These are phyloP conservation scores for Basileuterus tristriatus DNA, from an alignment of 2,797 vertebrate genomes.

Conservation along the genomic window DNA sequence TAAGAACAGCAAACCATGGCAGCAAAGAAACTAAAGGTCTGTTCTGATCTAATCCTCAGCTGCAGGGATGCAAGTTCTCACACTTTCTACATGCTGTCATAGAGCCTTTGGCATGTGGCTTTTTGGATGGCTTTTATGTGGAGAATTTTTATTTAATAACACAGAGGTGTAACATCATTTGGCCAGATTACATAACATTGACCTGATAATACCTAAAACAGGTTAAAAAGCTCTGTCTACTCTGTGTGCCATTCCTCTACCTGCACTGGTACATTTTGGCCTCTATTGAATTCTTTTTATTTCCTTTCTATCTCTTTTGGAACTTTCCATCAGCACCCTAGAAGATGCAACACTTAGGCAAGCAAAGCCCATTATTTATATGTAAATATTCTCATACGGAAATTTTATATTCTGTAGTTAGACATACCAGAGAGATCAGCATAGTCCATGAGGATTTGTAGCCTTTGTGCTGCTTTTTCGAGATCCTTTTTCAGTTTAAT, in stretches of 20 bases:
- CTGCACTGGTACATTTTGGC: neutral
- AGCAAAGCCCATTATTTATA: neutral
- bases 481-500: conserved; percentile 81
- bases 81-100: neutral
- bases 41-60: neutral
- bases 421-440: conserved; percentile 82
- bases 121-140: neutral
- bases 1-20: neutral
- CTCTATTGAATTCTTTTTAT: neutral
- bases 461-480: conserved; percentile 74
- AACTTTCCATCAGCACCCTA: neutral
- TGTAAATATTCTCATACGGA: neutral
- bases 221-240: neutral
- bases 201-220: neutral
- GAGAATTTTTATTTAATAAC: neutral
- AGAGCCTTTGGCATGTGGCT: neutral
- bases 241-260: neutral
- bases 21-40: neutral
- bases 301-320: neutral
- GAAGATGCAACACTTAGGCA: neutral
- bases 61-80: neutral
- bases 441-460: conserved; percentile 85
- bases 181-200: neutral
- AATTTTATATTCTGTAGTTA: neutral
- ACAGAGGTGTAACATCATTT: neutral